phyloP scores from a whole-genome alignment of 2,797 vertebrate species.

The Hippoglossus hippoglossus region DNA sequence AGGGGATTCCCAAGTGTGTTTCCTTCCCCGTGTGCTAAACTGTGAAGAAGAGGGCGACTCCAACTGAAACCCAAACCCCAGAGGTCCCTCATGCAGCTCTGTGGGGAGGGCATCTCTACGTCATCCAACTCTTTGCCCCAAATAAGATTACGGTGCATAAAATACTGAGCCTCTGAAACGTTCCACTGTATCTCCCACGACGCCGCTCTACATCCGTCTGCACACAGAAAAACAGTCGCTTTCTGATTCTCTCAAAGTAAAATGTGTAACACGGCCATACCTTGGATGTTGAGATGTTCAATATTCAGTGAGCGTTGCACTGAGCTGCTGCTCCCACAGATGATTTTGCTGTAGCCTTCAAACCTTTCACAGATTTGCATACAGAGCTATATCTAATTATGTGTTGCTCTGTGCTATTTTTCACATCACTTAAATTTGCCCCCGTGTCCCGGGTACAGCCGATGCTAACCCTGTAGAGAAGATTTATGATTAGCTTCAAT shows the following conservation, averaged over 20 bases:
- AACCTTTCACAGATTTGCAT: conserved; percentile 5
- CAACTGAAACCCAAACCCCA: conserved; percentile 27
- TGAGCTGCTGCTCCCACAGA: conserved; percentile 14
- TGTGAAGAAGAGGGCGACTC: background rate
- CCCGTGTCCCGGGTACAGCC: background rate
- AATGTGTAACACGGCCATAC: conserved; percentile 23
- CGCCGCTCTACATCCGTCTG: conserved; percentile 15
- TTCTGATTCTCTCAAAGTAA: conserved; percentile 23
- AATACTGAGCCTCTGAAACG: conserved; percentile 47
- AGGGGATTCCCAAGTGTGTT: conserved; percentile 8
- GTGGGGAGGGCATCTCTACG: conserved; percentile 27
- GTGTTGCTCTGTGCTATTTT: conserved; percentile 13
- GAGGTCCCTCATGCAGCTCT: conserved; percentile 38
- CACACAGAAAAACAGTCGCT: background rate
- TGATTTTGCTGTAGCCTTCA: conserved; percentile 9
- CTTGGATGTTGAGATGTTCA: conserved; percentile 26
- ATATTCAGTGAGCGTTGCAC: background rate
- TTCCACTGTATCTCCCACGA: conserved; percentile 37
- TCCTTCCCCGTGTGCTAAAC: conserved; percentile 2
- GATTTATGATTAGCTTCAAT: conserved; percentile 11
- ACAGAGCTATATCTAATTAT: background rate
- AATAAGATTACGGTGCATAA: conserved; percentile 72
- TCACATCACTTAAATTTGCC: conserved; percentile 6
- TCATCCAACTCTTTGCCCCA: conserved; percentile 59
- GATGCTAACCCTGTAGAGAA: conserved; percentile 9